A percentile compares a stretch with the other conserved stretches of the same genome.
These are phyloP conservation scores for Ormyrus pomaceus DNA, from an alignment of 2,888 invertebrate genomes.

Conservation along the genomic window DNA sequence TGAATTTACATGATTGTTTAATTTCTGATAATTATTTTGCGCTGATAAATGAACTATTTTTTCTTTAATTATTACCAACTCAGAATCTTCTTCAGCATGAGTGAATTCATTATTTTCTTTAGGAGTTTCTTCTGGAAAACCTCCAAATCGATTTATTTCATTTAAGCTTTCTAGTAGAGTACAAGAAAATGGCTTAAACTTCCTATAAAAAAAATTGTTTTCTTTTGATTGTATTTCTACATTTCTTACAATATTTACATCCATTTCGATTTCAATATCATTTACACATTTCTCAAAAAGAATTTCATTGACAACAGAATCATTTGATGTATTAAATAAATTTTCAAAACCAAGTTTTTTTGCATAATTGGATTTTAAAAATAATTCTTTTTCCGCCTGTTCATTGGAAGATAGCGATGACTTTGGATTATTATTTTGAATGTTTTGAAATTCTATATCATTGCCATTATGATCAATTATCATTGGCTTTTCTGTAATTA, in stretches of 20 bases:
- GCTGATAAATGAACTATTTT: constrained; percentile 5
- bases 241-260: constrained; percentile 20
- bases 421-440: constrained; percentile 22
- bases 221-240: constrained; percentile 2
- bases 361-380: constrained; percentile 44
- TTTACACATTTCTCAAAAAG: constrained; percentile 28
- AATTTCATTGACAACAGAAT: constrained; percentile 51
- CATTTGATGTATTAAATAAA: constrained; percentile 55
- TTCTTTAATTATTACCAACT: not conserved
- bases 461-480: constrained; percentile 48
- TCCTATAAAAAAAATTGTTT: not conserved
- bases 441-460: constrained; percentile 38
- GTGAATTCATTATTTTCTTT: constrained; percentile 11
- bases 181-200: constrained; percentile 47
- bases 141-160: constrained; percentile 53
- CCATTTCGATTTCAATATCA: constrained; percentile 41
- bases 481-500: not conserved
- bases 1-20: not conserved
- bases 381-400: constrained; percentile 49
- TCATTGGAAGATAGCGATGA: constrained; percentile 34
- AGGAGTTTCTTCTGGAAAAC: constrained; percentile 40
- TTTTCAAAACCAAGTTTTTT: constrained; percentile 49
- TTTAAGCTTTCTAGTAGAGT: constrained; percentile 52
- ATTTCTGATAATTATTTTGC: not conserved
- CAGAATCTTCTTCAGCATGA: not conserved